Evolutionary conservation across 2,113 vertebrate genomes (phyloP), one percentile per base, ranked within the genome.

Genomic region (Anguilla japonica): DNA sequence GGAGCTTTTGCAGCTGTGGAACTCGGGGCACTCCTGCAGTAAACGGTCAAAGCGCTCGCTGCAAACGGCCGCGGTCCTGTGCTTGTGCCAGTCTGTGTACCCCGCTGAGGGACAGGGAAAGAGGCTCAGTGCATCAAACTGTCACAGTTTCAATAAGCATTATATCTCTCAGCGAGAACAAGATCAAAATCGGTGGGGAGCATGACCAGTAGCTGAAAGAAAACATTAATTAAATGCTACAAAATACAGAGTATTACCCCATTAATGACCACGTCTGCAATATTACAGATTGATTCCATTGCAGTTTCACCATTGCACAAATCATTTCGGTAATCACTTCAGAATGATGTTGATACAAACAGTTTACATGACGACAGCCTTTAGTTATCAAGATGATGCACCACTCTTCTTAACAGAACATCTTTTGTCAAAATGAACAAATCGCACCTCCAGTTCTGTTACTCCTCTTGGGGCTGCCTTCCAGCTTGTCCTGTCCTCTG

Each of bases 41-140:
- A 98, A 93, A 22, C 87, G 89, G 84, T 96, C 93, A 43, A 97
- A 96, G 57, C 86, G 92, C 0, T 93, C 89, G 0, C 94, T 95
- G 86, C 96, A 95, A 85, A 97, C 84, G 0, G 94, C 96, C 0
- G 96, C 94, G 3, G 97, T 95, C 50, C 96, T 95, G 60, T 93
- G 88, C 82, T 94, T 95, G 2, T 97, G 96, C 88, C 93, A 94
- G 60, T 96, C 86, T 41, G 89, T 91, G 16, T 3, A 83, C 87
- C 89, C 90, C 83, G 87, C 93, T 94, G 87, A 14, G 40, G 84
- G 82, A 85, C n/a, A 53, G 41, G 41, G 75, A 84, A 26, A 67
- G 53, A n/a, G 40, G 29, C 9, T 81, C n/a, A 88, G 39, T 79
- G 1, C 14, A 82, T 5, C 14, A 79, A 6, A 39, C 4, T 8